phyloP scores from a whole-genome alignment of 2,113 vertebrate species.

The Lucifuga dentata region DNA sequence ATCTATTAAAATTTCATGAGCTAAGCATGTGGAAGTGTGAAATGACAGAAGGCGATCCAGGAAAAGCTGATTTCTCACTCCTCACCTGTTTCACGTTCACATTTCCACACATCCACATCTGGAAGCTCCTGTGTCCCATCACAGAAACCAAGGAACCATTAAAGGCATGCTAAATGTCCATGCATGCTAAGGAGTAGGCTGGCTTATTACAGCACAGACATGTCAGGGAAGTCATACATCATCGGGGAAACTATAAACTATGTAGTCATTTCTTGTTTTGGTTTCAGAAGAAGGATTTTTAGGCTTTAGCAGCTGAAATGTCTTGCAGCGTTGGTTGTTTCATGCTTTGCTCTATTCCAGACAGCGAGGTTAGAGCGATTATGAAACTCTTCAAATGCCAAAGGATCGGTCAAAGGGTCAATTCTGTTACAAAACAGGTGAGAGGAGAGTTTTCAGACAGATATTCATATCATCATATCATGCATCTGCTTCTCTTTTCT shows the following conservation, averaged over 20 bases:
- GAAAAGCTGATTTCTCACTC: not conserved
- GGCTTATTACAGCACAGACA: not conserved
- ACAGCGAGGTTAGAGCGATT: not conserved
- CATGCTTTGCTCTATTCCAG: not conserved
- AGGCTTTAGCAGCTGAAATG: not conserved
- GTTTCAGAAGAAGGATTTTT: not conserved
- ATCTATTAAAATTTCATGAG: conserved; percentile 49
- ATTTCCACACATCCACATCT: conserved; percentile 9
- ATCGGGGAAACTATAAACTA: not conserved
- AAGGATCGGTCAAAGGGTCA: not conserved
- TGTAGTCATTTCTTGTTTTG: conserved; percentile 40
- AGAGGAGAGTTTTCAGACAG: not conserved
- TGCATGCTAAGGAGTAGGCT: conserved; percentile 8
- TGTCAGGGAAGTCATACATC: not conserved
- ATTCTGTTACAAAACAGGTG: not conserved
- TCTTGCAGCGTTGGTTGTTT: not conserved
- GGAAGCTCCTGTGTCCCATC: not conserved
- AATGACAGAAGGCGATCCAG: conserved; percentile 9
- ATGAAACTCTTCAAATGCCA: not conserved
- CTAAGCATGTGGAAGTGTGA: conserved; percentile 28
- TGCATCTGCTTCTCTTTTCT: no score
- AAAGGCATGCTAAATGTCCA: no score
- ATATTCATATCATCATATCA: no score
- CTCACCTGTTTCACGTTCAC: conserved; percentile 29
- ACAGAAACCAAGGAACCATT: not conserved